phyloP scores from a whole-genome alignment of 2,113 vertebrate species.

The Ictalurus furcatus region DNA sequence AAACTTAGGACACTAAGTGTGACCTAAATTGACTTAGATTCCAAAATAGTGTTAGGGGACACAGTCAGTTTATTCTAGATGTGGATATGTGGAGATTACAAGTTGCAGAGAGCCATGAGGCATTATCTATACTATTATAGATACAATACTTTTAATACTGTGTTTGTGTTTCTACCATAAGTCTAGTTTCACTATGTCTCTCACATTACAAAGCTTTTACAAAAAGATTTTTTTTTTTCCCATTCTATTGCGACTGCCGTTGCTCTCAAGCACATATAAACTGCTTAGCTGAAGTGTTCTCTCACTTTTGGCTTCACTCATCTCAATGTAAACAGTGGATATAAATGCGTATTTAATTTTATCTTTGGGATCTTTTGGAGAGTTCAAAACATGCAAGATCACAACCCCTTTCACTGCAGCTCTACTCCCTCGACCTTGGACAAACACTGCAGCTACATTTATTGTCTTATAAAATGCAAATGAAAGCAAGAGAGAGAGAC shows the following conservation, averaged over 20 bases:
- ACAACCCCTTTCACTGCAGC: slow-evolving; percentile 36
- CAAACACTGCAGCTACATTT: slow-evolving; percentile 52
- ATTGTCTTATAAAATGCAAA: slow-evolving; percentile 55
- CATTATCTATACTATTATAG: neutral
- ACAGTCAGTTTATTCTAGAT: neutral
- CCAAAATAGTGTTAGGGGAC: neutral
- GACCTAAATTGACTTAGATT: neutral
- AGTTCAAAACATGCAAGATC: slow-evolving; percentile 33
- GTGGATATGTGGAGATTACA: neutral
- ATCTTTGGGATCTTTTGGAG: slow-evolving; percentile 34
- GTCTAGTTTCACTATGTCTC: neutral
- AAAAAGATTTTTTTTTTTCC: neutral
- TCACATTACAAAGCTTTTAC: neutral
- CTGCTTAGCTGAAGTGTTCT: slow-evolving; percentile 32
- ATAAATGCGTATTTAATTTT: slow-evolving; percentile 49
- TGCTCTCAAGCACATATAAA: slow-evolving; percentile 18
- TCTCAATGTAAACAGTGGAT: slow-evolving; percentile 41
- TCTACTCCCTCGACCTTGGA: slow-evolving; percentile 43
- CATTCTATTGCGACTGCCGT: slow-evolving; percentile 28
- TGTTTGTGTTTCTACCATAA: slow-evolving; percentile 11
- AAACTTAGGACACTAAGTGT: neutral
- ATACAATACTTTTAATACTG: neutral
- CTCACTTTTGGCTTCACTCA: slow-evolving; percentile 30
- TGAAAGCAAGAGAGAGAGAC: slow-evolving; percentile 50
- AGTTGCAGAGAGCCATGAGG: neutral